These are phyloP conservation scores for Subanguina moxae DNA, from an alignment of 1,140 invertebrate species.

Conservation along the genomic window DNA sequence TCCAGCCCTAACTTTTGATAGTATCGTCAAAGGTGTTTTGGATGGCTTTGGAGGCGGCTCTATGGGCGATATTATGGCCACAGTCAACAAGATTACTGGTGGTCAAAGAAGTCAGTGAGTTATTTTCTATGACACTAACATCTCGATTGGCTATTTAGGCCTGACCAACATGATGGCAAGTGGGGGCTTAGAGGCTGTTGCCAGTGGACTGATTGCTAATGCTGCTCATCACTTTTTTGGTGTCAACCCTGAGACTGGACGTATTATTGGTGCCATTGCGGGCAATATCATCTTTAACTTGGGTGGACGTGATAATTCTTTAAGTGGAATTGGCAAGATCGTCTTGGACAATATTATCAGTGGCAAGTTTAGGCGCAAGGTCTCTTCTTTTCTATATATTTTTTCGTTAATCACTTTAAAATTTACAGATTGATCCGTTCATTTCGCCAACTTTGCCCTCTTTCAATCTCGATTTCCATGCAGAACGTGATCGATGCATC, in stretches of 20 bases:
- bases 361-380: constrained; percentile 50
- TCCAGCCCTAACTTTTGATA: constrained; percentile 14
- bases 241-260: constrained; percentile 45
- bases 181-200: constrained; percentile 18
- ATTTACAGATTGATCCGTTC: constrained; percentile 13
- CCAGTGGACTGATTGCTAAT: constrained; percentile 48
- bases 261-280: constrained; percentile 51
- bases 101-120: constrained; percentile 27
- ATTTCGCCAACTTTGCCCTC: constrained; percentile 17
- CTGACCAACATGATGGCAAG: constrained; percentile 41
- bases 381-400: constrained; percentile 10
- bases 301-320: constrained; percentile 50
- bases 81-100: constrained; percentile 39
- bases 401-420: background rate
- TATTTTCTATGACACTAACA: background rate
- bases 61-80: constrained; percentile 38
- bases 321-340: constrained; percentile 50
- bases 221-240: constrained; percentile 54
- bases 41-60: constrained; percentile 46
- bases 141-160: constrained; percentile 32
- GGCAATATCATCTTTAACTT: constrained; percentile 51
- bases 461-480: constrained; percentile 22
- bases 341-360: constrained; percentile 52
- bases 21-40: constrained; percentile 31
- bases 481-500: background rate